Percentiles rank a stretch among this genome's conserved stretches.
These are phyloP conservation scores for Brachyhypopomus occidentalis DNA, from an alignment of 2,113 vertebrate genomes.

Conservation along the genomic window DNA sequence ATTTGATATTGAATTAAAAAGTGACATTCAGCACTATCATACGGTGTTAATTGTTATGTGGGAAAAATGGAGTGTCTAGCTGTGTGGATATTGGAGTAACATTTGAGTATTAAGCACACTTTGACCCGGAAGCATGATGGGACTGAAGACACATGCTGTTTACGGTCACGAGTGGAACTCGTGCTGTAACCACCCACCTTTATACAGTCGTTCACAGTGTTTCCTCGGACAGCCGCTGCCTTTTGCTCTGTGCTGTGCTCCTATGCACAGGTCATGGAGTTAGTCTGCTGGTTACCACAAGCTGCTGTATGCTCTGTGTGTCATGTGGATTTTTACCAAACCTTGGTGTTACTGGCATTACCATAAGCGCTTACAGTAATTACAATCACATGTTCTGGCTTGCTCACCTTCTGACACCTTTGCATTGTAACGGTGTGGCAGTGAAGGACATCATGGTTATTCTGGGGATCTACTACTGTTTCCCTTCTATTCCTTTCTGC, in stretches of 20 bases:
- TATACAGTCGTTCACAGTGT: background rate
- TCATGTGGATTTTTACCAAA: background rate
- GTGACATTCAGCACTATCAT: background rate
- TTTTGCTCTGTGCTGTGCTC: background rate
- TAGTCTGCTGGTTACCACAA: background rate
- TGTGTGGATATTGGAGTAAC: background rate
- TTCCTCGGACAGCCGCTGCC: background rate
- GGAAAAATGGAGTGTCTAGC: background rate
- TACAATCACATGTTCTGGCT: background rate
- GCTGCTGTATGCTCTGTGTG: background rate
- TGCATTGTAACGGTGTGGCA: background rate
- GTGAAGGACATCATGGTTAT: background rate
- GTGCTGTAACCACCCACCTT: background rate
- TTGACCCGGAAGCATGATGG: background rate
- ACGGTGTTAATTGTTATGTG: too few relatives aligned
- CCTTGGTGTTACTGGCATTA: background rate
- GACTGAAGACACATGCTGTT: background rate
- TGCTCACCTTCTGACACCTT: background rate
- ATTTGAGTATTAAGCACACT: background rate
- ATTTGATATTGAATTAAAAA: background rate
- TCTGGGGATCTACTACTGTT: background rate
- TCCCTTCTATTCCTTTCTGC: background rate
- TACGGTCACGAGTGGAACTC: background rate
- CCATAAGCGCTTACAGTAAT: background rate
- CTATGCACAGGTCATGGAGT: background rate